Base-by-base conservation (phyloP, 2,888 invertebrate species). In the Diachrysia chrysitis region DNA sequence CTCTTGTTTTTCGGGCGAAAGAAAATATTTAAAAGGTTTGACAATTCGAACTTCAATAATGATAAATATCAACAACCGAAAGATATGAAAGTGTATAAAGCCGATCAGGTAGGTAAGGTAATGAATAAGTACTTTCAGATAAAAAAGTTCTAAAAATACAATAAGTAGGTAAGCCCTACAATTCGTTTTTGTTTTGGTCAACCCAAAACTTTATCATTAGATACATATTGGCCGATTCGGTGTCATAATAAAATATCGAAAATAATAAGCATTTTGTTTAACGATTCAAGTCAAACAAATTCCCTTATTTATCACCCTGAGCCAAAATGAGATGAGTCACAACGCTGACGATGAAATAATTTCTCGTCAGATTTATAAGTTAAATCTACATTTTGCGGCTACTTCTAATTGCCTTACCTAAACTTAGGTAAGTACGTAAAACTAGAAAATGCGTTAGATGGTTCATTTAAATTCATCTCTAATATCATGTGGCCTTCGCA, bases 401-500 rank as follows among this genome's bases (percentile, higher is more conserved):
- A 72, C 48, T 73, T 67, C 62, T 76, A 71, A 66, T 66, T 62
- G 64, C 57, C 56, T 65, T 7, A 66, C 69, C 65, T 63, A 61
- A 16, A 17, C 19, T 55, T 57, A 58, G 59, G 66, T 72, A 60
- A 58, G 54, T 64, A 70, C 19, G 48, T 72, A 69, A 66, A 62
- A 59, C 64, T 79, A 79, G 42, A 70, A 78, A 78, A 77, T 78
- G 73, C 69, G 35, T 65, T 61, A 67, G 42, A 78, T 73, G 72
- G 71, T 80, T 79, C 68, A 73, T 75, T 76, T 68, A 64, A 71
- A 76, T 81, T 74, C 69, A 63, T 69, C 55, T 42, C 64, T 77
- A 73, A 72, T 78, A 80, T 69, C 66, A 71, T 69, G 71, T 65
- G 67, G 76, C 72, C 58, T 54, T 69, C 66, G 74, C 83, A 79